A percentile compares a stretch with the other conserved stretches of the same genome.
These are phyloP conservation scores for Cryptus viduatorius DNA, from an alignment of 2,888 invertebrate genomes.

Conservation along the genomic window DNA sequence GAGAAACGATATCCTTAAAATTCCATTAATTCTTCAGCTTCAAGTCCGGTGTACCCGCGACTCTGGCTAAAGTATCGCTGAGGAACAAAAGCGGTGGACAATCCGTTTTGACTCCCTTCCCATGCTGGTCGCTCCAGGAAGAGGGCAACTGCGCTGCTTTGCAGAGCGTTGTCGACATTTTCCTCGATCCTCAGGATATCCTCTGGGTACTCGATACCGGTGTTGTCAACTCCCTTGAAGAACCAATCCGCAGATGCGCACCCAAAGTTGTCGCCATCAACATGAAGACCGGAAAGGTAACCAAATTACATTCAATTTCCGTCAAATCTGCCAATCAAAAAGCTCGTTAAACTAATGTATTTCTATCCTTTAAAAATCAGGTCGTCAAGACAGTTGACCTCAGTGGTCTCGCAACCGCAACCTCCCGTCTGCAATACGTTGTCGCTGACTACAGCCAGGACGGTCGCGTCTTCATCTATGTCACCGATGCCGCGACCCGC, in stretches of 20 bases:
- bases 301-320: no score
- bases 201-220: conserved; percentile 88
- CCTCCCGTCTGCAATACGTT: conserved; percentile 87
- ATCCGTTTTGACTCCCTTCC: conserved; percentile 87
- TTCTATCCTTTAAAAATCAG: conserved; percentile 58
- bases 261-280: conserved; percentile 88
- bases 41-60: conserved; percentile 88
- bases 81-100: conserved; percentile 85
- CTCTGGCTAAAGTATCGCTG: conserved; percentile 87
- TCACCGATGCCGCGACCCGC: conserved; percentile 85
- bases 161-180: conserved; percentile 90
- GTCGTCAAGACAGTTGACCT: conserved; percentile 87
- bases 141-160: conserved; percentile 89
- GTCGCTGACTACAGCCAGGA: conserved; percentile 87
- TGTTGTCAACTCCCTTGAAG: conserved; percentile 87
- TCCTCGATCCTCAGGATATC: conserved; percentile 87
- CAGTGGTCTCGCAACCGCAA: conserved; percentile 85
- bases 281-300: conserved; percentile 85
- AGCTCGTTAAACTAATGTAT: no score
- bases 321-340: no score
- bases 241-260: conserved; percentile 87
- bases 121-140: conserved; percentile 90
- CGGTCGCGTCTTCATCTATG: conserved; percentile 85
- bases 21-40: conserved; percentile 81
- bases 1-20: background rate